Percentiles rank a stretch among this genome's conserved stretches.
Evolutionary conservation across 2,113 vertebrate genomes (phyloP).

Genomic region (Malurus alboscapulatus): DNA sequence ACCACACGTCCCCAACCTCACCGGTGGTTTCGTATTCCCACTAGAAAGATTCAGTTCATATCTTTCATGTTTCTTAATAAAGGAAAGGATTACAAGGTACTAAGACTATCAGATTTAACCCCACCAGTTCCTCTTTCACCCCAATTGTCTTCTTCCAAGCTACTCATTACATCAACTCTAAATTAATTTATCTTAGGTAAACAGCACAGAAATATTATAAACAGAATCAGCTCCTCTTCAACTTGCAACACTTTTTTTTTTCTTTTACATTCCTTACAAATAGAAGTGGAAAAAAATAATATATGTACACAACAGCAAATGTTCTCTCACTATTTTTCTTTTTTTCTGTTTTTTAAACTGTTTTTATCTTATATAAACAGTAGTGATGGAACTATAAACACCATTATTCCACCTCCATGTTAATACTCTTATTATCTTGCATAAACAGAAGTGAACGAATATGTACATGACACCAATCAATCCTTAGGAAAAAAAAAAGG

Average conservation of each 20-base stretch:
- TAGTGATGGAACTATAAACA: slow-evolving; percentile 74
- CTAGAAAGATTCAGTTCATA: neutral
- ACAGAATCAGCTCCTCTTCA: slow-evolving; percentile 46
- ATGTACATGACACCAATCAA: slow-evolving; percentile 76
- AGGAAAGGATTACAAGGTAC: slow-evolving; percentile 58
- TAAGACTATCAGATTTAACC: slow-evolving; percentile 15
- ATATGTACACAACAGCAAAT: slow-evolving; percentile 56
- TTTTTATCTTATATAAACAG: slow-evolving; percentile 75
- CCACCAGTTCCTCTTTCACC: slow-evolving; percentile 40
- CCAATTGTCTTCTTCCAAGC: slow-evolving; percentile 32
- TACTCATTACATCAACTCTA: slow-evolving; percentile 31
- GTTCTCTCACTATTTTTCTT: slow-evolving; percentile 52
- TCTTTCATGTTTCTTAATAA: slow-evolving; percentile 47
- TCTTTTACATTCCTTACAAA: slow-evolving; percentile 42
- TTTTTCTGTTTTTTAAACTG: slow-evolving; percentile 46
- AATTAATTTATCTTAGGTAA: slow-evolving; percentile 60
- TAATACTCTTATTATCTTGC: slow-evolving; percentile 78
- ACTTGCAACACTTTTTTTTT: slow-evolving; percentile 39
- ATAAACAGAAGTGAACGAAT: slow-evolving; percentile 74
- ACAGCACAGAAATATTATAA: slow-evolving; percentile 42
- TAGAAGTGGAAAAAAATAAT: slow-evolving; percentile 55
- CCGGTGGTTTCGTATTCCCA: neutral
- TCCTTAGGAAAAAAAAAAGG: slow-evolving; percentile 42
- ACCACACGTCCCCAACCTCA: neutral
- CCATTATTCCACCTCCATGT: slow-evolving; percentile 74